phyloP scores from a whole-genome alignment of 1,140 invertebrate genomes.

The Batillaria attramentaria region DNA sequence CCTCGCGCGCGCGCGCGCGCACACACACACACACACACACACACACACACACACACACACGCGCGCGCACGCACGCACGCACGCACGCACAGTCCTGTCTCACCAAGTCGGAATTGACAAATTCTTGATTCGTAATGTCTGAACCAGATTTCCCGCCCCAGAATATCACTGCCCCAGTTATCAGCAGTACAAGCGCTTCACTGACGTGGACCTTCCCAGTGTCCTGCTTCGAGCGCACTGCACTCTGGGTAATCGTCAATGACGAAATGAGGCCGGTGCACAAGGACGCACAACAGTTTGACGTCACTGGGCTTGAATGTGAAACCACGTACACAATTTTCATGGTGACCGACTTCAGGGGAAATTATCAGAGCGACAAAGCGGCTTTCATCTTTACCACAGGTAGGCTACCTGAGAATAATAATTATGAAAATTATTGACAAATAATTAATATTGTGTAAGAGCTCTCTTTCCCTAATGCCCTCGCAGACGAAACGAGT shows the following conservation, averaged over 20 bases:
- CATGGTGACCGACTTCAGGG: background rate
- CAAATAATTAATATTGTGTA: too few species aligned
- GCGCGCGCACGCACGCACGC: too few species aligned
- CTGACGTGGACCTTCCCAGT: constrained; percentile 27
- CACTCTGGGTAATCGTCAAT: background rate
- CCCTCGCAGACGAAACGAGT: too few species aligned
- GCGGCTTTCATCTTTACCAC: background rate
- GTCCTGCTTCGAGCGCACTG: background rate
- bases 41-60: too few species aligned
- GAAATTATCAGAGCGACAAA: background rate
- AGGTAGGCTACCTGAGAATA: too few species aligned
- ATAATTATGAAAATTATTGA: too few species aligned
- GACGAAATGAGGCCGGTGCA: background rate
- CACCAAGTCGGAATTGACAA: too few species aligned
- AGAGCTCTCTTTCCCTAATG: too few species aligned
- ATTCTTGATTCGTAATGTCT: too few species aligned
- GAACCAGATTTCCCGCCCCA: constrained; percentile 28
- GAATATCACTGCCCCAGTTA: constrained; percentile 6
- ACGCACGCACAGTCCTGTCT: too few species aligned
- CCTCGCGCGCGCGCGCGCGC: too few species aligned
- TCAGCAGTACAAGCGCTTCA: background rate
- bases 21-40: too few species aligned
- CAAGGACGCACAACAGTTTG: background rate
- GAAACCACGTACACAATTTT: background rate
- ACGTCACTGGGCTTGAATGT: background rate